phyloP scores from a whole-genome alignment of 2,797 vertebrate genomes.

The Eospalax fontanierii region DNA sequence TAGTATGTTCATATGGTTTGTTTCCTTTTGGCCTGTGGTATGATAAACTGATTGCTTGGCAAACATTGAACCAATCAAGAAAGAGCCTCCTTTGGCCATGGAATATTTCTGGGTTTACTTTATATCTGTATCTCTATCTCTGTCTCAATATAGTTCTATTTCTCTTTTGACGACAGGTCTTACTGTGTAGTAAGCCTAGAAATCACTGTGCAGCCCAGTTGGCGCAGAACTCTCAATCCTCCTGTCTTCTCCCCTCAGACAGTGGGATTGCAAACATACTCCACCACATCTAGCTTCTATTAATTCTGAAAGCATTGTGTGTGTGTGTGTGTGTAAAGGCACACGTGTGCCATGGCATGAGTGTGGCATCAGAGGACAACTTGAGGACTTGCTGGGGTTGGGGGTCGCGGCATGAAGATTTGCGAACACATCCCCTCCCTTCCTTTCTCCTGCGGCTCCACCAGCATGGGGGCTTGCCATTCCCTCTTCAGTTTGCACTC shows the following conservation, averaged over 20 bases:
- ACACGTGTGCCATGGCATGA: too few species aligned
- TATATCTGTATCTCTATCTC: background rate
- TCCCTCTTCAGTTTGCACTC: background rate
- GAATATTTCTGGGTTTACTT: background rate
- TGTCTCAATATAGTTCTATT: background rate
- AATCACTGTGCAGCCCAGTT: background rate
- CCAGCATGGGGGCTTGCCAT: background rate
- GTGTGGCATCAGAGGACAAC: background rate
- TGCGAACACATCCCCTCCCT: background rate
- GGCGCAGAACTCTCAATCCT: too few species aligned
- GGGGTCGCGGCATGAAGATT: background rate
- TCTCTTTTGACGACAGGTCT: too few species aligned
- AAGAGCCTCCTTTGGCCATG: background rate
- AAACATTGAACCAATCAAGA: background rate
- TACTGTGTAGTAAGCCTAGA: background rate
- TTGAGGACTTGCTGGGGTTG: background rate
- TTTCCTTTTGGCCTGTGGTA: background rate
- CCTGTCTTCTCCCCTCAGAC: too few species aligned
- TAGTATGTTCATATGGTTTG: background rate
- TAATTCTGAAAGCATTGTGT: background rate
- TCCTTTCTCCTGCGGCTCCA: background rate
- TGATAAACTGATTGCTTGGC: background rate
- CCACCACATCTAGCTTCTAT: background rate
- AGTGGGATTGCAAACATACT: too few species aligned
- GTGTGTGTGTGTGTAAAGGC: too few species aligned